These are phyloP conservation scores for Mactra quadrangularis DNA, from an alignment of 1,140 invertebrate species.

Conservation along the genomic window DNA sequence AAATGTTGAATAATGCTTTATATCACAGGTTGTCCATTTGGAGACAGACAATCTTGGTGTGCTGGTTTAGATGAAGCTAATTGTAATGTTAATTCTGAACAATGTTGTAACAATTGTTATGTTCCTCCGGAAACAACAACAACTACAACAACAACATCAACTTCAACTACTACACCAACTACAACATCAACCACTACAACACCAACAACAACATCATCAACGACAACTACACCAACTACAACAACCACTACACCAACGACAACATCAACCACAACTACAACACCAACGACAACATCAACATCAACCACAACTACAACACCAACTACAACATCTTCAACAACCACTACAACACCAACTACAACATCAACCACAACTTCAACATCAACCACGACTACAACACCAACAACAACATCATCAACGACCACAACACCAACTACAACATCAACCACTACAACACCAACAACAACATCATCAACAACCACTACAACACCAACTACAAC, in stretches of 20 bases:
- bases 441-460: slow-evolving; percentile 16
- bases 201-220: background rate
- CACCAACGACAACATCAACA: slow-evolving; percentile 1
- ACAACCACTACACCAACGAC: slow-evolving; percentile 21
- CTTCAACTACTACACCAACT: slow-evolving; percentile 5
- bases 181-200: slow-evolving; percentile 8
- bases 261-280: slow-evolving; percentile 1
- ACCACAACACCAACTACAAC: background rate
- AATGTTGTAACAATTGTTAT: too few species aligned
- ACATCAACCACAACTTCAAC: background rate
- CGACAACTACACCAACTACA: slow-evolving; percentile 5
- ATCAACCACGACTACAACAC: background rate
- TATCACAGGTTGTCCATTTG: slow-evolving; percentile 3
- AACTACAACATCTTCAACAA: slow-evolving; percentile 1
- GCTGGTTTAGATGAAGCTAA: background rate
- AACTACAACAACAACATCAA: slow-evolving; percentile 8
- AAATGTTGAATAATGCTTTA: too few species aligned
- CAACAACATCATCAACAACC: slow-evolving; percentile 1
- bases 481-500: slow-evolving; percentile 2
- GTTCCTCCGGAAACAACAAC: too few species aligned
- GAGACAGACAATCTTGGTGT: background rate
- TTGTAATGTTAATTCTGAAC: too few species aligned
- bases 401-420: background rate
- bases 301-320: background rate
- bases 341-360: background rate